Base-by-base conservation (phyloP, 2,797 vertebrate species). In the Chanos chanos region DNA sequence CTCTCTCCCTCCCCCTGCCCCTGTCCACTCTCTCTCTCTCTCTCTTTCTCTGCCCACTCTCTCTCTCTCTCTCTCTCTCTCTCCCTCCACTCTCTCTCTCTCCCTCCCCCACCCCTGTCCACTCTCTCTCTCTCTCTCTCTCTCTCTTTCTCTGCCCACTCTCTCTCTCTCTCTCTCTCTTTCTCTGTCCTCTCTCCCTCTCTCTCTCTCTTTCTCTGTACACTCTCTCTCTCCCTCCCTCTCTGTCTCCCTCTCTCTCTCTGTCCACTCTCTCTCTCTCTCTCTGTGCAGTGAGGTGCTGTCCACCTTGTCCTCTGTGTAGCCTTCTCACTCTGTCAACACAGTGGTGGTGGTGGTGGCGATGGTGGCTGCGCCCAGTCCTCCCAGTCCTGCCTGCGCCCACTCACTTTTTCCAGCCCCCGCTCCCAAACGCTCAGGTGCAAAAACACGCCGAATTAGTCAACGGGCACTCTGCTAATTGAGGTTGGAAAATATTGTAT, bases 401-500 rank as follows among this genome's bases (percentile, higher is more conserved):
- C 80, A 59, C 87, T 91, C 89, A 90, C 64, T 84, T 90, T 91
- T 91, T 90, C 89, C 89, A 89, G 76, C 66, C 68, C 68, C 16
- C 4, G 65, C 76, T 88, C 79, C 84, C 79, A 78, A 67, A 74
- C 77, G 81, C 78, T 90, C 88, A 90, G 89, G 89, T 90, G 89
- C 81, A 90, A 89, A 90, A 91, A 90, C 89, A 91, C 84, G 86
- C 77, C 61, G 86, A 88, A 86, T 89, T 88, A 88, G 88, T 90
- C 85, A 86, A 87, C 88, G 81, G 76, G 72, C 78, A 75, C 74
- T 71, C 67, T 56, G 81, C 82, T 91, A 91, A 91, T 91, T 89
- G 86, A 87, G 84, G 80, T 70, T 82, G 89, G 90, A 91, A 91
- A 91, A 91, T 91, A 88, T 87, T 91, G 88, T 89, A 91, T 89